A percentile compares a stretch with the other conserved stretches of the same genome.
These are phyloP conservation scores for Hypanus sabinus DNA, from an alignment of 2,113 vertebrate genomes.

Conservation along the genomic window DNA sequence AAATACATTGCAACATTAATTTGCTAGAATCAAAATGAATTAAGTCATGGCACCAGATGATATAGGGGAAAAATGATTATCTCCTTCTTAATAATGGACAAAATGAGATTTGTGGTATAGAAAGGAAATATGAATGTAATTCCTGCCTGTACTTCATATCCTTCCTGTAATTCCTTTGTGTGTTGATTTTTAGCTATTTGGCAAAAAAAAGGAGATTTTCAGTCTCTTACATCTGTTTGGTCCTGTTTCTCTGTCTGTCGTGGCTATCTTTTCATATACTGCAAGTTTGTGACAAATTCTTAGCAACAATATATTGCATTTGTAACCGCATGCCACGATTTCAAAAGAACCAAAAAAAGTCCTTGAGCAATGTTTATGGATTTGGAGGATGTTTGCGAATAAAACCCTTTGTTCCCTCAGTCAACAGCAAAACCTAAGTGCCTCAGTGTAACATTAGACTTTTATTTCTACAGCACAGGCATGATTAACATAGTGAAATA, in stretches of 20 bases:
- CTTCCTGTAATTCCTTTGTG: not conserved
- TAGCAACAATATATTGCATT: not conserved
- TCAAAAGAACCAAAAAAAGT: slow-evolving; percentile 11
- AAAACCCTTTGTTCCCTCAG: slow-evolving; percentile 8
- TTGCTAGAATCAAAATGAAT: not conserved
- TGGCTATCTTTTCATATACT: not conserved
- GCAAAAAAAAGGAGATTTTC: not conserved
- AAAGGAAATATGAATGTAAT: not conserved
- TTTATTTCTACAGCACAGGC: not conserved
- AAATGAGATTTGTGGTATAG: not conserved
- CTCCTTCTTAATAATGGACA: not conserved
- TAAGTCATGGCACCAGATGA: no score
- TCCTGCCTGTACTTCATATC: not conserved
- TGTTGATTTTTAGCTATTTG: not conserved
- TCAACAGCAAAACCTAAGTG: not conserved
- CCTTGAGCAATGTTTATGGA: slow-evolving; percentile 16
- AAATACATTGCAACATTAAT: not conserved
- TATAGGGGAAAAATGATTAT: not conserved
- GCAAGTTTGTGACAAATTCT: not conserved
- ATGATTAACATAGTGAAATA: not conserved
- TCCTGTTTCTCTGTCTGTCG: not conserved
- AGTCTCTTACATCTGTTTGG: not conserved
- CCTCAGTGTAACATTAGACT: not conserved
- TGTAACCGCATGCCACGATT: not conserved
- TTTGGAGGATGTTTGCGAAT: slow-evolving; percentile 3